Base-by-base conservation (phyloP, 2,113 vertebrate genomes). In the Climacteris rufus region DNA sequence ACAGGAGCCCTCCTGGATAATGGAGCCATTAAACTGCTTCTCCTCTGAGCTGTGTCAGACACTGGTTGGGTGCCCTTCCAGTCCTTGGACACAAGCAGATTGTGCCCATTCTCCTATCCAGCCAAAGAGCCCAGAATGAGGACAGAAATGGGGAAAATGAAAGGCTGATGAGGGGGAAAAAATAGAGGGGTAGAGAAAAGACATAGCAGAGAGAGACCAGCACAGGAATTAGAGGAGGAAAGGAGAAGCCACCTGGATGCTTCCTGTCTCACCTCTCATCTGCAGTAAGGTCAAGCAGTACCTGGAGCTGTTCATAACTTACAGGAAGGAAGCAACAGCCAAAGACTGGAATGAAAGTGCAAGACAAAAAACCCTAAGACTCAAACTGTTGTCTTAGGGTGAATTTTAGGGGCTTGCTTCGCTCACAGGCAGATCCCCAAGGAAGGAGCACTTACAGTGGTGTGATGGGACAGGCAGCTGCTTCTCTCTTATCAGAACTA, bases 51-150 rank as follows among this genome's bases (percentile, higher is more conserved):
- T 28, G 4, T 24, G n/a, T 40, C 56, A 71, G 63, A 63, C 35
- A 47, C 21, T 0, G 0, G 33, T 39, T 64, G 20, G 23, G 12
- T 76, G 61, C 57, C 52, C 49, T 63, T 44, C 47, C 53, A 59
- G 7, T 37, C 49, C 53, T 50, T 33, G 39, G 31, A 49, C 39
- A 23, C 24, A 21, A 22, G 31, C 47, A 77, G 59, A 27, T 35
- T 45, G 25, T 84, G 31, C 28, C 83, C 63, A 30, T 68, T 44
- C 23, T 61, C 20, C 31, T 39, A 28, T 6, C 31, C 42, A 49
- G 52, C 22, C 63, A 57, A 42, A 69, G 30, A 60, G 40, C 54
- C 54, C 40, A 72, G 59, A 7, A 4, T 1, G 2, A 83, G 33
- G 35, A 68, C 14, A 83, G 61, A 76, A 80, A 19, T 4, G 11